These are phyloP conservation scores for Agriopis aurantiaria DNA, from an alignment of 2,888 invertebrate species.

Conservation along the genomic window DNA sequence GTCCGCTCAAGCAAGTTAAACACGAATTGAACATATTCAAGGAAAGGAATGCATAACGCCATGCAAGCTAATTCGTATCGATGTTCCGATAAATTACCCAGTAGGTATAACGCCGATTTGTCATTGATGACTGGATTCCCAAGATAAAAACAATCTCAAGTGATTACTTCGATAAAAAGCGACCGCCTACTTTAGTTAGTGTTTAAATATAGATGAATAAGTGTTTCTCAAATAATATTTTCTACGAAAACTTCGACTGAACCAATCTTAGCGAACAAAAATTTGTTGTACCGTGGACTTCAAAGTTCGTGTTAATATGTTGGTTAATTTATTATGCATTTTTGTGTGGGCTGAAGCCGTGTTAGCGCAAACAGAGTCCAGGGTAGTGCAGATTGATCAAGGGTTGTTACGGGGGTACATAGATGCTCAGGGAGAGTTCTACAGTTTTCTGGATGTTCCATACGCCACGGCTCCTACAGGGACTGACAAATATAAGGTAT, in stretches of 20 bases:
- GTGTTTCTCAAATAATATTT: not conserved
- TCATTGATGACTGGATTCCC: no score
- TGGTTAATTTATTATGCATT: not conserved
- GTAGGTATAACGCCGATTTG: no score
- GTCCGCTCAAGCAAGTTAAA: no score
- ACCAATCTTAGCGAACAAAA: not conserved
- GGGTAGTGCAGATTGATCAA: slow-evolving; percentile 4
- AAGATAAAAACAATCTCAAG: no score
- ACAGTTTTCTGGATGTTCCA: not conserved
- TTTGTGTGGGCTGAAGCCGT: not conserved
- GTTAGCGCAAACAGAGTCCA: not conserved
- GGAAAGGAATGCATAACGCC: no score
- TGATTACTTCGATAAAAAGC: no score
- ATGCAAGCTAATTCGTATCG: no score
- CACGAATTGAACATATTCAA: no score
- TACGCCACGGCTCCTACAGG: not conserved
- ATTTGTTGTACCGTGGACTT: not conserved
- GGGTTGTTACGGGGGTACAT: not conserved
- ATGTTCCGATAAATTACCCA: no score
- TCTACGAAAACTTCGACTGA: not conserved
- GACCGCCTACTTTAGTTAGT: not conserved
- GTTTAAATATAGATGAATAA: not conserved
- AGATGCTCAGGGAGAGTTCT: not conserved
- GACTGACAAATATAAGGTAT: slow-evolving; percentile 3
- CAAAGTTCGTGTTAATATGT: not conserved